Base-by-base conservation (phyloP, 2,113 vertebrate species). In the Pedetes capensis region DNA sequence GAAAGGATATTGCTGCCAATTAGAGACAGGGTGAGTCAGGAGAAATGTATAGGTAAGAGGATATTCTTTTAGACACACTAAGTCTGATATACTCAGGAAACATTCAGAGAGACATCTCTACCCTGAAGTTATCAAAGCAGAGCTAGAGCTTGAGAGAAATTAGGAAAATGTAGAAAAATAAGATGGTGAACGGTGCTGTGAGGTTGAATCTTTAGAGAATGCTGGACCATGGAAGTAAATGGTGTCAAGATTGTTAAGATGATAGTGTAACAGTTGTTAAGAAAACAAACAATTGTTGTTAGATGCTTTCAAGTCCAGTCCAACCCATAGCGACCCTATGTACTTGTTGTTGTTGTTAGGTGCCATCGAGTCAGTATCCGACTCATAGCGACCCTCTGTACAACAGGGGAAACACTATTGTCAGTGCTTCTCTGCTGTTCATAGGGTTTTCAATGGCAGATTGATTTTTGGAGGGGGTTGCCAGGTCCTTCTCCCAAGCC, bases 1-100 rank as follows among this genome's bases (percentile, higher is more conserved):
- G 47, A 91, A 6, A 78, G n/a, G 13, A 47, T 72, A 32, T 49
- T n/a, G n/a, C 7, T 72, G 79, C 44, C 68, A 89, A 69, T 79
- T 86, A 68, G 27, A 59, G 74, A 78, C 55, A 85, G 37, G 83
- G 74, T 34, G 61, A 44, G 13, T 4, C 14, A 71, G 20, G 44
- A 76, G 63, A 79, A 89, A 89, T 85, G 76, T 87, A 47, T 81
- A 29, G 39, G 74, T 44, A 82, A 82, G 39, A 94, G 85, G 57
- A 64, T 68, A 49, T 89, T 37, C 29, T 86, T 72, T 83, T 57
- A 85, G 61, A 71, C 66, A 59, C 51, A 44, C 17, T 71, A 82
- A 53, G 32, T 80, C 69, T 81, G 72, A 92, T 69, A 89, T 93
- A 8, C 12, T 94, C 49, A n/a, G 29, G 64, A 90, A 87, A 81